Base-by-base conservation (phyloP, 92 coral and sea anemone species). In the Epizoanthus illoricatus region DNA sequence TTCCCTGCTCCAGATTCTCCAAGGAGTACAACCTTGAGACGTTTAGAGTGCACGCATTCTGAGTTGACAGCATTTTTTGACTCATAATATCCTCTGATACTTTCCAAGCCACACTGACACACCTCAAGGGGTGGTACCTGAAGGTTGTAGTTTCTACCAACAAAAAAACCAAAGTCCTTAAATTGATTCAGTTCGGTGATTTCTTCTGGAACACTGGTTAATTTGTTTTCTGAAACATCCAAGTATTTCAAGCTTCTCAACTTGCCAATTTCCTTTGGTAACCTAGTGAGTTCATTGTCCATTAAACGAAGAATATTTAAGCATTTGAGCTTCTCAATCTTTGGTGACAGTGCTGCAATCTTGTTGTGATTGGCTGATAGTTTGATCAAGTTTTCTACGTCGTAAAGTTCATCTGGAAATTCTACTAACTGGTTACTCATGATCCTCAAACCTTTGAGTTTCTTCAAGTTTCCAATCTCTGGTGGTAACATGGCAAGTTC, bases 1-100 rank as follows among this genome's bases (percentile, higher is more conserved):
- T 96, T 96, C 12, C 99, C 99, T 20, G 98, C 99, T 20, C 90
- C 92, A 20, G 96, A 87, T 57, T 96, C 99, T 2, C 99, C 99
- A 47, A 96, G 89, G 43, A 96, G 81, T 12, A 96, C 94, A 12
- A 93, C 87, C 81, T 89, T 91, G 42, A 96, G 85, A 42, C 99
- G 89, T 43, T 80, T 90, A 6, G 98, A 88, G 85, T 96, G 93
- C 13, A 96, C 89, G 2, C 81, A 70, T 58, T 75, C 69, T 0
- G 89, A 71, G 19, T 86, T 64, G 18, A 80, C 79, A 57, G 85
- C 85, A 16, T 80, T 89, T 40, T 71, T 28, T 21, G 89, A 88
- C 76, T 91, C 87, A 85, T 93, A 93, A 63, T 74, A 96, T 9
- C 93, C 92, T 56, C 55, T 81, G 71, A 96, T 91, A 43, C 93